Conservation (phyloP, 1,140 invertebrate genomes). For the Stegodyphus dumicola region DNA sequence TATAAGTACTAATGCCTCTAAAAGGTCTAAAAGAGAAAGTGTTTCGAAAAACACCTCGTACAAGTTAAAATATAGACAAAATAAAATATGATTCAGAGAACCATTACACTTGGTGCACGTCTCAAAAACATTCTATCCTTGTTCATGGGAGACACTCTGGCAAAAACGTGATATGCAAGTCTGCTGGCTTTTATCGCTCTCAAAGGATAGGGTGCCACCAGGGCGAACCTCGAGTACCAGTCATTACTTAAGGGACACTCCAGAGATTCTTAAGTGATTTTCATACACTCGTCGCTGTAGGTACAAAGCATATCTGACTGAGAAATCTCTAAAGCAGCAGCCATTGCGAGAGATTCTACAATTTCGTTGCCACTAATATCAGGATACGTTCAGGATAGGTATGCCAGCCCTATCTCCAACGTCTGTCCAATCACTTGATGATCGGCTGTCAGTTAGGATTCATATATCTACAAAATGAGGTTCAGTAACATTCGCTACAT, state of each 20-base stretch:
- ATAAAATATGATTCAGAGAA: neutral
- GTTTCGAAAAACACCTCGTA: neutral
- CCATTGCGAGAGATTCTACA: neutral
- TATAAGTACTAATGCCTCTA: neutral
- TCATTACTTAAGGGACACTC: neutral
- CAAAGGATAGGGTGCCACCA: neutral
- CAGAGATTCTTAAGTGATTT: neutral
- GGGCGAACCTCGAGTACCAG: neutral
- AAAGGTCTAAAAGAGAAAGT: neutral
- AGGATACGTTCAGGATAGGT: neutral
- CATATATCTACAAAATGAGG: neutral
- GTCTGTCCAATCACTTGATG: neutral
- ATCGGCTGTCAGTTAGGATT: neutral
- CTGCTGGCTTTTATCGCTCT: neutral
- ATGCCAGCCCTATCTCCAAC: neutral
- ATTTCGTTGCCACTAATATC: neutral
- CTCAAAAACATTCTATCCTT: slow-evolving; percentile 23
- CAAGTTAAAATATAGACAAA: slow-evolving; percentile 6
- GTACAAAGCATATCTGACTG: neutral
- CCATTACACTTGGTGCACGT: slow-evolving; percentile 4
- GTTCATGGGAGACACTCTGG: neutral
- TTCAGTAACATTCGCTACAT: neutral
- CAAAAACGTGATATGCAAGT: slow-evolving; percentile 6
- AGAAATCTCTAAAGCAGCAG: neutral
- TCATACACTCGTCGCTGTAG: neutral